phyloP scores from a whole-genome alignment of 2,888 invertebrate genomes.

The Lepetodrilus schrolli region DNA sequence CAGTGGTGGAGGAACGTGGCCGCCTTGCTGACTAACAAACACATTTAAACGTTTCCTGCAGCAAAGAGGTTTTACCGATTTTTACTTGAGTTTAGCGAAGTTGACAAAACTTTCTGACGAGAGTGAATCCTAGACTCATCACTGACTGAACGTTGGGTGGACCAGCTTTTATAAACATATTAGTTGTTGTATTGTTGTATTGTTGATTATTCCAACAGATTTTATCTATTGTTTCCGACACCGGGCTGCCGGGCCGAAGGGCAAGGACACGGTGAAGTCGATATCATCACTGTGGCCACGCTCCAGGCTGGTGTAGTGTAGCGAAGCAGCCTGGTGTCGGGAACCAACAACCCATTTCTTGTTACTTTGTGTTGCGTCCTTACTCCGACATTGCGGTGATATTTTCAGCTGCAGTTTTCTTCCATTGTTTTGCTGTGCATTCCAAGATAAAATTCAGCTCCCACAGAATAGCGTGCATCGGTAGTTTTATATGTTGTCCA shows the following conservation, averaged over 20 bases:
- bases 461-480: too few relatives aligned
- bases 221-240: constrained; percentile 12
- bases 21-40: too few relatives aligned
- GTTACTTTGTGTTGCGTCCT: constrained; percentile 26
- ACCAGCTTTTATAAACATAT: constrained; percentile 22
- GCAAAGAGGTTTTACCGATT: constrained; percentile 23
- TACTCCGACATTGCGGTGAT: constrained; percentile 17
- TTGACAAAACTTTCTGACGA: constrained; percentile 21
- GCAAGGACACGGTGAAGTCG: too few relatives aligned
- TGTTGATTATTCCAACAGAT: constrained; percentile 26
- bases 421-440: constrained; percentile 30
- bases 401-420: constrained; percentile 13
- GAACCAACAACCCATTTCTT: constrained; percentile 8
- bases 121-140: constrained; percentile 17
- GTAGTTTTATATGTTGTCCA: too few relatives aligned
- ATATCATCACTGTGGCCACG: too few relatives aligned
- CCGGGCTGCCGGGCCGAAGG: background rate
- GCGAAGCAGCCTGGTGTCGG: background rate
- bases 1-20: background rate
- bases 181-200: constrained; percentile 26
- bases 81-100: constrained; percentile 19
- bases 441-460: constrained; percentile 20
- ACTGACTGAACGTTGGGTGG: constrained; percentile 17
- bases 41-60: background rate
- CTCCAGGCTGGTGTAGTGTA: too few relatives aligned